These are phyloP conservation scores for Monodelphis domestica DNA, from an alignment of 2,797 vertebrate species.

Conservation along the genomic window DNA sequence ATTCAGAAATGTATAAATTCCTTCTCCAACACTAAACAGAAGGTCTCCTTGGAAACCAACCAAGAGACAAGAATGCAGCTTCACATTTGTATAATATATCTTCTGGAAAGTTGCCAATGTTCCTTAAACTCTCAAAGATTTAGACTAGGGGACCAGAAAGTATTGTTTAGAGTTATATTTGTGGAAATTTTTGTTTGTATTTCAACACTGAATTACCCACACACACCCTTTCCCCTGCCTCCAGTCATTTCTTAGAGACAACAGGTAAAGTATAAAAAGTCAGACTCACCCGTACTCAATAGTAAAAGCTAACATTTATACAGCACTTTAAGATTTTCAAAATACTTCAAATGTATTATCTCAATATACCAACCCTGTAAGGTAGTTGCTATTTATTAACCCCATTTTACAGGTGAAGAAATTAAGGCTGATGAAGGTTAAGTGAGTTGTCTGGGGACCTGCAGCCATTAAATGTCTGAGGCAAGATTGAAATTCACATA, in stretches of 20 bases:
- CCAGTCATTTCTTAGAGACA: not conserved
- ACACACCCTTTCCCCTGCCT: not conserved
- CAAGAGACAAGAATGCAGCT: not conserved
- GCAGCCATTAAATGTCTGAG: not conserved
- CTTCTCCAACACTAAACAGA: slow-evolving; percentile 16
- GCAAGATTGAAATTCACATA: not conserved
- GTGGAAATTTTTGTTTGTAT: not conserved
- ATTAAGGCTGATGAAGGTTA: not conserved
- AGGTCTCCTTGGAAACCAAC: slow-evolving; percentile 19
- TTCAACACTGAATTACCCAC: not conserved
- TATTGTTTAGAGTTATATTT: not conserved
- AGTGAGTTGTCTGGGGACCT: not conserved
- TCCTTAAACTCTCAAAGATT: slow-evolving; percentile 37
- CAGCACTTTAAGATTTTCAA: not conserved
- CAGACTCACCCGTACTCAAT: not conserved
- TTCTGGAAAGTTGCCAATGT: not conserved
- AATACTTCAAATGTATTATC: not conserved
- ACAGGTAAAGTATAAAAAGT: not conserved
- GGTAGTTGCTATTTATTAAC: not conserved
- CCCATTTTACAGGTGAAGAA: not conserved
- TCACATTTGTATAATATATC: slow-evolving; percentile 18
- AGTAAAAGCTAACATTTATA: not conserved
- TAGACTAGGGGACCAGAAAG: not conserved
- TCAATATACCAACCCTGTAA: not conserved
- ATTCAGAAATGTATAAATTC: slow-evolving; percentile 51